Percentiles rank a stretch among this genome's conserved stretches.
Conservation (phyloP, 2,113 vertebrate species). For the Epinephelus cyanopodus region DNA sequence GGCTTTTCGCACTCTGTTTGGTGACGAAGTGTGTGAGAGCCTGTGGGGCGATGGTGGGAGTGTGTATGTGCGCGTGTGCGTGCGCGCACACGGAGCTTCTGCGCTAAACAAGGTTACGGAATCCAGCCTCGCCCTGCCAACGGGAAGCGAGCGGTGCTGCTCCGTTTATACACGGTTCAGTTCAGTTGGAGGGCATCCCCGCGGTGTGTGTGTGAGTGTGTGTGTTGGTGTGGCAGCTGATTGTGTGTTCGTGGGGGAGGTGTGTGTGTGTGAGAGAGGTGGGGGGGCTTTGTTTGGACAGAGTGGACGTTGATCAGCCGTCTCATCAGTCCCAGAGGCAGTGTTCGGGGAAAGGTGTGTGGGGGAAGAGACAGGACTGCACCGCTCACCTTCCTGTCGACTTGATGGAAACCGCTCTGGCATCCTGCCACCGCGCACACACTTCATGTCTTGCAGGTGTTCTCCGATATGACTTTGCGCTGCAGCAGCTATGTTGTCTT, state of each 20-base stretch:
- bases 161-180: slow-evolving; percentile 71
- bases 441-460: slow-evolving; percentile 69
- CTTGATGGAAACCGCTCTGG: slow-evolving; percentile 71
- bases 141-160: slow-evolving; percentile 66
- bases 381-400: slow-evolving; percentile 70
- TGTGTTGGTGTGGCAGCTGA: slow-evolving; percentile 26
- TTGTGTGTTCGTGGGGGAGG: slow-evolving; percentile 23
- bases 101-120: slow-evolving; percentile 84
- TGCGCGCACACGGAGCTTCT: slow-evolving; percentile 77
- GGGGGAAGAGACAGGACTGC: slow-evolving; percentile 32
- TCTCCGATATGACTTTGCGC: slow-evolving; percentile 68
- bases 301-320: slow-evolving; percentile 71
- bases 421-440: slow-evolving; percentile 40
- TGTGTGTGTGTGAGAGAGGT: slow-evolving; percentile 17
- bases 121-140: slow-evolving; percentile 83
- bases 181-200: slow-evolving; percentile 81
- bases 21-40: slow-evolving; percentile 47
- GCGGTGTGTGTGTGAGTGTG: slow-evolving; percentile 56
- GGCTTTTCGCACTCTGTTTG: slow-evolving; percentile 69
- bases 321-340: slow-evolving; percentile 63
- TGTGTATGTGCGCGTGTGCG: slow-evolving; percentile 49
- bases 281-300: slow-evolving; percentile 68
- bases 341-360: slow-evolving; percentile 24
- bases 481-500: slow-evolving; percentile 13
- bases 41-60: slow-evolving; percentile 35